Evolutionary conservation across 2,113 vertebrate genomes (phyloP), one percentile per base, ranked within the genome.

Genomic region (Hippocampus barbouri): DNA sequence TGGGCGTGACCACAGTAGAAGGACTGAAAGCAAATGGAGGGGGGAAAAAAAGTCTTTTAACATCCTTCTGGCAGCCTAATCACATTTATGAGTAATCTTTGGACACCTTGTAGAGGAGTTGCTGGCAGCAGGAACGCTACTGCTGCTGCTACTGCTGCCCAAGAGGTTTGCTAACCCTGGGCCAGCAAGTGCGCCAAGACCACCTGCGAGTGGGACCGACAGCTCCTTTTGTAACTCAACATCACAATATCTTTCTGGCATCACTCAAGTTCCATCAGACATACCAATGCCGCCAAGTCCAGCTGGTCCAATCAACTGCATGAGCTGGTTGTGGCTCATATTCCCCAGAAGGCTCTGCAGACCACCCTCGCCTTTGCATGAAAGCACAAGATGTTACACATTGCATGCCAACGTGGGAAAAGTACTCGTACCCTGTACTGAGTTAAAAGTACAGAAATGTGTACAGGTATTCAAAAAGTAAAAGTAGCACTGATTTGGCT

Each of bases 321-420:
- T 98, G 77, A 99, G 94, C 88, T 99, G 97, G 90, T 98, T 98
- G 91, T 98, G 97, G 87, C 96, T 98, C 96, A 99, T 99, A 77
- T 96, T 99, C 79, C 97, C 97, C 91, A 99, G 89, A 84, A 99
- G 95, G 91, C 95, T 99, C 86, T 99, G 97, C 87, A 99, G 92
- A 63, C 97, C 96, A 43, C 97, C 97, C 87, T 99, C 97, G 79
- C 95, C 96, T 66, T 45, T n/a, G 23, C 41, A 47, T 8, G 43
- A 66, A 2, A 49, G n/a, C 64, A 47, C 0, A 66, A 27, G 7
- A 16, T 47, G n/a, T 47, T 15, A 56, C 53, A 11, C 8, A 1
- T 51, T 21, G 49, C 18, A 21, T 21, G 47, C 47, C 4, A 6
- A 51, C 4, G 47, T 51, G 49, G 49, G 18, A 51, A 51, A 51